Conservation (phyloP, 2,797 vertebrate genomes). For the Sylvia borin region DNA sequence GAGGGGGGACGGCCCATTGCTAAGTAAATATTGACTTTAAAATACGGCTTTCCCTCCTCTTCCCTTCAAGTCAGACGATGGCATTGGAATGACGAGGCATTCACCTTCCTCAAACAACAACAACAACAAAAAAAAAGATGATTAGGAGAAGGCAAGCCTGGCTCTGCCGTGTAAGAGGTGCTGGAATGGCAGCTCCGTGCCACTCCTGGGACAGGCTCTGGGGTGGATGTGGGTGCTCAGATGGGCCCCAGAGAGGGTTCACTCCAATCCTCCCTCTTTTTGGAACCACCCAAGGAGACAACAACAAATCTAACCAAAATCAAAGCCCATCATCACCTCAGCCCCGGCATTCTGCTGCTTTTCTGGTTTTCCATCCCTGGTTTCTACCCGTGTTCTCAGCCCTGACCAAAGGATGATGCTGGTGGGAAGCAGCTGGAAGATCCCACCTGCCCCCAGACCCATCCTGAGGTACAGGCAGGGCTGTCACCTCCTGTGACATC, state of each 20-base stretch:
- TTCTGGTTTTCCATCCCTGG: background rate
- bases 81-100: background rate
- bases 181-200: background rate
- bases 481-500: background rate
- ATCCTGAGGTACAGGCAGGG: fast-evolving
- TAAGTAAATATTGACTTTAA: constrained; percentile 58
- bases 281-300: background rate
- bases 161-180: background rate
- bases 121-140: background rate
- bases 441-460: background rate
- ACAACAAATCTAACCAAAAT: background rate
- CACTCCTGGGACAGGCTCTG: background rate
- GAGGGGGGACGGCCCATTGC: background rate
- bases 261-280: background rate
- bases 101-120: background rate
- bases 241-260: background rate
- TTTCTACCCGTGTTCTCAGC: fast-evolving
- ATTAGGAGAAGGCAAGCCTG: background rate
- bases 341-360: fast-evolving
- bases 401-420: fast-evolving
- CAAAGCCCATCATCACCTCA: fast-evolving
- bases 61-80: background rate
- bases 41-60: background rate
- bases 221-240: background rate
- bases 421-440: background rate